phyloP scores from a whole-genome alignment of 1,140 invertebrate genomes.

The Procambarus virginalis region DNA sequence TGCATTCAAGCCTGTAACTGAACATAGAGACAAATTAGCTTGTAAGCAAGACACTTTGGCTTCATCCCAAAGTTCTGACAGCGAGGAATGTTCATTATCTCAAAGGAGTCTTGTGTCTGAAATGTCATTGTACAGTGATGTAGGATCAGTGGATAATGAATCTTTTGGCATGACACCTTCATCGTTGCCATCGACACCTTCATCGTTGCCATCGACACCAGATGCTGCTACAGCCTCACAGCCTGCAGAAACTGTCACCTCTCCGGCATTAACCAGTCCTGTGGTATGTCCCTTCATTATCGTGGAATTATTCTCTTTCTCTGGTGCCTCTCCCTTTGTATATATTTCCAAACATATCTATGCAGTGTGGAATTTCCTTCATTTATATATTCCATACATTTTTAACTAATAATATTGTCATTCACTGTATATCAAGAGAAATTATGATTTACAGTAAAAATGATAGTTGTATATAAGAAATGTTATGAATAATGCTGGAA shows the following conservation, averaged over 20 bases:
- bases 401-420: no score
- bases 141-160: slow-evolving; percentile 53
- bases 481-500: no score
- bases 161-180: slow-evolving; percentile 43
- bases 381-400: no score
- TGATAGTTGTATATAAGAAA: no score
- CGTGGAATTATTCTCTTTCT: neutral
- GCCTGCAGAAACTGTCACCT: neutral
- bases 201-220: slow-evolving; percentile 6
- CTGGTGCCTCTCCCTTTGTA: neutral
- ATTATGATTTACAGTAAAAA: no score
- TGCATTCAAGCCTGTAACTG: slow-evolving; percentile 32
- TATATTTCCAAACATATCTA: no score
- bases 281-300: neutral
- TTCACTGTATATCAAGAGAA: no score
- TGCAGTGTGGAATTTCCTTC: no score
- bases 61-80: neutral
- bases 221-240: neutral
- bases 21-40: neutral
- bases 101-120: neutral
- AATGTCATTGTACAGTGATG: slow-evolving; percentile 39
- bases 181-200: slow-evolving; percentile 3
- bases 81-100: neutral
- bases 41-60: neutral
- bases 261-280: neutral